Evolutionary conservation across 2,888 invertebrate genomes (phyloP), one percentile per base, ranked within the genome.

Genomic region (Chesias legatella): DNA sequence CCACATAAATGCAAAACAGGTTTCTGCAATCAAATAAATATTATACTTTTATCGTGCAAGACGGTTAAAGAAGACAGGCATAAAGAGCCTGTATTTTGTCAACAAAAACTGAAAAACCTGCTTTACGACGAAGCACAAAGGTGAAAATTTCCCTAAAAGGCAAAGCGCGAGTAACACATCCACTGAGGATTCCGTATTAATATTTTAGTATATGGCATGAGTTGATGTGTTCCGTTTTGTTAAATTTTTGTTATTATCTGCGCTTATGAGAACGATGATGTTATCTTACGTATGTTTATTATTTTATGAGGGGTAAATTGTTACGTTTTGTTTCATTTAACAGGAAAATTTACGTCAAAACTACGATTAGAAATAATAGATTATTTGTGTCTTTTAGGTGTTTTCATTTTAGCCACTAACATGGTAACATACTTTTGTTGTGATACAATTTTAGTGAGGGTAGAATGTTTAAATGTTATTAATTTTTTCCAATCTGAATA

Each of bases 61-160:
- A 33, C 9, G 5, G 9, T 32, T 48, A 42, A 38, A 3, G 13
- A 34, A 44, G 13, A 46, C 30, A 25, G 1, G 30, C 33, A 37
- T 36, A 51, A 63, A 57, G 59, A 53, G 51, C 39, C 59, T 42
- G 56, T 53, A 59, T 64, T 67, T 61, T 62, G 56, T 62, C 58
- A 60, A 67, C 63, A 65, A 63, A 69, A 57, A 43, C 50, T 53
- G 48, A 48, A 56, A 47, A 46, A 45, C 33, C 34, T 53, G 46
- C 60, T 61, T 56, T 54, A 53, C 40, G 43, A 43, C 43, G 42
- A 43, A 34, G 53, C 54, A 64, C 58, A 67, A 66, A 63, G 58
- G 56, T 56, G 59, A 61, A 58, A 63, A 58, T 63, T 58, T 58
- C 45, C 52, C 29, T 51, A 53, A 56, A 48, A 30, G 27, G 54